Evolutionary conservation across 2,888 invertebrate genomes (phyloP), one percentile per base, ranked within the genome.

Genomic region (Heteromurus nitidus): DNA sequence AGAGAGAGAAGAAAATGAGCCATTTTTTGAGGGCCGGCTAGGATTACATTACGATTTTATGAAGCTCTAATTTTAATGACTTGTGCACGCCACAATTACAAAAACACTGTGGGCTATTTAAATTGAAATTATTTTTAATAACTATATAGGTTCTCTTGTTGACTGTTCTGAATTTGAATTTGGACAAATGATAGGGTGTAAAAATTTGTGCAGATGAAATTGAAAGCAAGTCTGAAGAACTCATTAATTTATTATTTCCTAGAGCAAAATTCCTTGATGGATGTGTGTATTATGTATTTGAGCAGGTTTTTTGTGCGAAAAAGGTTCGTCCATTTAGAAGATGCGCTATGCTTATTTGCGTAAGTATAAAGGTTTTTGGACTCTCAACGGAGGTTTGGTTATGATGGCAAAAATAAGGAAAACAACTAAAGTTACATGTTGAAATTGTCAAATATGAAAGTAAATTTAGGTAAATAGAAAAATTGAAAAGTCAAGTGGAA

Each of bases 21-120:
- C 55, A 22, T 3, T 55, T 50, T 55, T 13, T 22, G 7, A 26
- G 9, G n/a, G 50, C 3, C 13, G 3, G 22, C 55, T 11, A 31
- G 36, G 16, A n/a, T 42, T 42, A 42, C 42, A 42, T 7, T 16
- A 42, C 13, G 13, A 31, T 62, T n/a, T 11, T 16, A 53, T n/a
- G 30, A 13, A 65, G 1, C 31, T 58, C 72, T 60, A 72, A 60
- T 72, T 60, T 26, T 60, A 72, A 58, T 72, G 42, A 70, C 22
- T 50, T 68, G 47, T 1, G 55, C 26, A 50, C 36, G 36, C 36
- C 5, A 36, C 9, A 69, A 69, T 69, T 53, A 69, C 53, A 5
- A 30, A 20, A 18, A 2, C 36, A 36, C 20, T 55, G 55, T 55
- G 55, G 70, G 70, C 70, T 70, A 55, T 55, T 70, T 31, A 70